Base-by-base conservation (phyloP, 1,140 invertebrate genomes). In the Thaumetopoea pityocampa region DNA sequence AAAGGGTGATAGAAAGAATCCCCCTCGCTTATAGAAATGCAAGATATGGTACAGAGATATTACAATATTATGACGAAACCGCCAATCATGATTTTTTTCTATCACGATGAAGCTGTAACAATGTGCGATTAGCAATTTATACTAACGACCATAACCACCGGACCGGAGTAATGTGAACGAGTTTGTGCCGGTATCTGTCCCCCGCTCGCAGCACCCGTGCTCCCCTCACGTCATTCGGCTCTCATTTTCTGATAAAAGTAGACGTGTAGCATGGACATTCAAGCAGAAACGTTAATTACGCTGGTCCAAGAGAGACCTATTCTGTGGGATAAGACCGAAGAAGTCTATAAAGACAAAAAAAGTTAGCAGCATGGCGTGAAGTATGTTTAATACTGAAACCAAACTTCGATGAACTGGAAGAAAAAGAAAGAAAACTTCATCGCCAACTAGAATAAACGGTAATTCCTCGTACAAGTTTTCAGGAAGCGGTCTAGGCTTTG, bases 371-470 rank as follows among this genome's bases (percentile, higher is more conserved):
- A n/a, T n/a, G n/a, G n/a, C n/a, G 20, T 33, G 28, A 19, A 14
- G 27, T 18, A 42, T 17, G 40, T 33, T 23, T 14, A 19, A 33
- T 17, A 15, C 32, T 3, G 28, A n/a, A 12, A 29, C 12, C 11
- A 29, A 16, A 26, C 28, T 47, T 22, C 18, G 16, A 33, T 33
- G 34, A 47, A 29, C 34, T 37, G 23, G 24, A 47, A 8, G 42
- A 38, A 33, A 27, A 38, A 27, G 26, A 29, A 24, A 33, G 30
- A 33, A 32, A 24, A 36, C 28, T 30, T 30, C 28, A 30, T 30
- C 45, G 14, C 37, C 46, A 12, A 51, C 35, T 12, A 53, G 35
- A 34, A 47, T 28, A 71, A 47, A 57, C 18, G 43, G 48, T 27
- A 57, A 26, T 36, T 43, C 35, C 36, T 43, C 43, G 34, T 47